Evolutionary conservation across 2,888 invertebrate species (phyloP).

Genomic region (Drosophila vallismaia): DNA sequence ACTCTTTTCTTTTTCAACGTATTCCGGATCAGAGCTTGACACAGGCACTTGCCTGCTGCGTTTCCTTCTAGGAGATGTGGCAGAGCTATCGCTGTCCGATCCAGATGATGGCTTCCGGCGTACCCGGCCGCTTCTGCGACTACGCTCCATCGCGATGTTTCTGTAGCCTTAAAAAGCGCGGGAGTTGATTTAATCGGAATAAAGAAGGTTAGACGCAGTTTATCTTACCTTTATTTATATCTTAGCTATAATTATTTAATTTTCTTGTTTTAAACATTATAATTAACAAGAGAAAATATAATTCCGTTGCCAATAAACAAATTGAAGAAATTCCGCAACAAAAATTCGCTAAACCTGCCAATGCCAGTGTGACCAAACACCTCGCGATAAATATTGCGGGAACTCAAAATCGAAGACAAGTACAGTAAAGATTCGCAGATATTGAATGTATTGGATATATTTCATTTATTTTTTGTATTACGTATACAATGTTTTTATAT

Average conservation of each 20-base stretch:
- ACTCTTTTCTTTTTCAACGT: neutral
- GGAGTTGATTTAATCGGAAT: neutral
- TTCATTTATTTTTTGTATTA: neutral
- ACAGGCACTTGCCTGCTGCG: conserved; percentile 3
- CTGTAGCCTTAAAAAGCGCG: conserved; percentile 21
- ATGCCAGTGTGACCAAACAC: neutral
- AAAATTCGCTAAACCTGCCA: neutral
- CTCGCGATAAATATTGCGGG: neutral
- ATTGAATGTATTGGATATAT: neutral
- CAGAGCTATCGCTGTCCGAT: conserved; percentile 18
- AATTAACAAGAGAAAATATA: neutral
- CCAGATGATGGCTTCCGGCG: conserved; percentile 12
- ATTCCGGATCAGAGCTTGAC: neutral
- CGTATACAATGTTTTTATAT: too few relatives aligned
- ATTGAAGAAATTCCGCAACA: neutral
- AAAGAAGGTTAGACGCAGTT: too few relatives aligned
- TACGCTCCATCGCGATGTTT: conserved; percentile 21
- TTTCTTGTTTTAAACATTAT: too few relatives aligned
- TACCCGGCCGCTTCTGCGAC: conserved; percentile 7
- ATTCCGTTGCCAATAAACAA: neutral
- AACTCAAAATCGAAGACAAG: neutral
- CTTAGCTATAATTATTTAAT: too few relatives aligned
- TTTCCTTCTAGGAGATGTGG: conserved; percentile 6
- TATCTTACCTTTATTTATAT: too few relatives aligned
- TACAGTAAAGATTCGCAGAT: neutral